Evolutionary conservation across 2,797 vertebrate species (phyloP), one percentile per base, ranked within the genome.

Genomic region (Hipposideros larvatus): DNA sequence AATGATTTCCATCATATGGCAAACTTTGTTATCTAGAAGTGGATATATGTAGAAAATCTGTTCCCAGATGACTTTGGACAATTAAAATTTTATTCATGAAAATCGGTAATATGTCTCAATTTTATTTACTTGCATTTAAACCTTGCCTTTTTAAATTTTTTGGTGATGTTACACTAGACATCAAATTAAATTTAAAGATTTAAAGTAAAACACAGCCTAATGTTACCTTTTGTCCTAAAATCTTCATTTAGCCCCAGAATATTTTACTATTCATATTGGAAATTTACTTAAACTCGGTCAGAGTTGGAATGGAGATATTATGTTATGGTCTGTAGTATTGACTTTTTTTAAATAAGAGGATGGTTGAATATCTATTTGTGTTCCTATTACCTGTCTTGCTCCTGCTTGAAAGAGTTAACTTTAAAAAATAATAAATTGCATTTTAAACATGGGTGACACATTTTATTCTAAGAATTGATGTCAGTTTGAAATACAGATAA

Each of bases 401-500:
- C 2, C n/a, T 80, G 28, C 26, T 57, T 31, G 21, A 94, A 87
- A 80, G 55, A 57, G 24, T 0, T 48, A 37, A 28, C 16, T 55
- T 37, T 73, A 96, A 87, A 90, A 91, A 91, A 65, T 75, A 65
- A 55, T 55, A 21, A 73, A 70, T 66, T 68, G 18, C 3, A 75
- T 77, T 96, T 96, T 94, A 61, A 57, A 90, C 3, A 51, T 51
- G n/a, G 9, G 10, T 75, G 24, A 22, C 87, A 73, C 10, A 51
- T 93, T 90, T 91, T 63, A 85, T 92, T 85, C 28, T 66, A 82
- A 92, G 34, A 85, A 31, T 31, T 74, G 11, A 77, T 88, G 34
- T 84, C 28, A 61, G 2, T 53, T 68, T 80, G 43, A 91, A 88
- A 80, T 37, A 34, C 3, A 86, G 51, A 73, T 65, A 43, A 48